These are phyloP conservation scores for Macropis europaea DNA, from an alignment of 2,888 invertebrate species.

Conservation along the genomic window DNA sequence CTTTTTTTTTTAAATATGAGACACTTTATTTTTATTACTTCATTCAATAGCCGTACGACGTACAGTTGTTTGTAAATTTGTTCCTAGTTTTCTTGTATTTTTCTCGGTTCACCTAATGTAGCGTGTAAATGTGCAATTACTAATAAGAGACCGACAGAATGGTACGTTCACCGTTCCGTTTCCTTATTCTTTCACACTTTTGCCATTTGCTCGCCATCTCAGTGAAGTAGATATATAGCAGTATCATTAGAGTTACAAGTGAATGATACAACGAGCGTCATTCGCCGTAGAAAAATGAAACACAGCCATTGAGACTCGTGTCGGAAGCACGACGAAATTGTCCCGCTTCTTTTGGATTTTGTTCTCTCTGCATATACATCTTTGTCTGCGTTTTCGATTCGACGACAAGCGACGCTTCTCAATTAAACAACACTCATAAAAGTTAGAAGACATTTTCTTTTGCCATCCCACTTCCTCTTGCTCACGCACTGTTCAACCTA, in stretches of 20 bases:
- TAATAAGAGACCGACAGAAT: slow-evolving; percentile 77
- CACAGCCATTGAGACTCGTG: slow-evolving; percentile 33
- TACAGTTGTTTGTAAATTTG: slow-evolving; percentile 67
- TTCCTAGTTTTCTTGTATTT: slow-evolving; percentile 40
- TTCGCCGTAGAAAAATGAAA: slow-evolving; percentile 57
- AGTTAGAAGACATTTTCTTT: slow-evolving; percentile 67
- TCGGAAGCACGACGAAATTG: not conserved
- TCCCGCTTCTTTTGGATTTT: not conserved
- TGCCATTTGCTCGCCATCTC: slow-evolving; percentile 43
- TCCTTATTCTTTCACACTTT: slow-evolving; percentile 22
- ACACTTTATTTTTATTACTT: slow-evolving; percentile 55
- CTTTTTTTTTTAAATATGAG: slow-evolving; percentile 32
- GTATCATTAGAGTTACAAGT: slow-evolving; percentile 64
- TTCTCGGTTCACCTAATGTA: slow-evolving; percentile 69
- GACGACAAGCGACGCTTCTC: slow-evolving; percentile 58
- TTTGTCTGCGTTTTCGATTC: slow-evolving; percentile 34
- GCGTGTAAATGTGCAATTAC: slow-evolving; percentile 74
- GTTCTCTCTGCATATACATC: not conserved
- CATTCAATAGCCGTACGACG: slow-evolving; percentile 68
- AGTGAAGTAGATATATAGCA: slow-evolving; percentile 58
- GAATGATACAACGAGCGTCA: slow-evolving; percentile 57
- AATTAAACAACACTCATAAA: slow-evolving; percentile 59
- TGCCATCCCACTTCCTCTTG: slow-evolving; percentile 65
- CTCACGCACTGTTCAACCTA: slow-evolving; percentile 28
- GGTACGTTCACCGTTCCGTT: slow-evolving; percentile 75